A percentile compares a stretch with the other conserved stretches of the same genome.
Conservation (phyloP, 1,140 invertebrate species). For the Venturia canescens region DNA sequence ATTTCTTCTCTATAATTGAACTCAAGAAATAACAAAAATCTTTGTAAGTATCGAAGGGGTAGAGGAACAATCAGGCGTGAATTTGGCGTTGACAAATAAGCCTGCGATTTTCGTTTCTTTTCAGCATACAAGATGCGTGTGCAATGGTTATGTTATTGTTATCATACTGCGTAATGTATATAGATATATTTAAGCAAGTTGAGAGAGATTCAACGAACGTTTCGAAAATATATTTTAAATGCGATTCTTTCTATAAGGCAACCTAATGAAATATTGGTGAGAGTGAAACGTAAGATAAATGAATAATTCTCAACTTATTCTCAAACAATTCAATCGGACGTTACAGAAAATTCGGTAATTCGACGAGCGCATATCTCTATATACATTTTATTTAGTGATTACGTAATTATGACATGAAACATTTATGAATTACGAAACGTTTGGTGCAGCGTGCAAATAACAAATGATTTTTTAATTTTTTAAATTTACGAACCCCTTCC, state of each 20-base stretch:
- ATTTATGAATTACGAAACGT: constrained; percentile 76
- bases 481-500: constrained; percentile 59
- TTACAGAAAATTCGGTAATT: neutral
- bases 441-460: constrained; percentile 75
- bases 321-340: neutral
- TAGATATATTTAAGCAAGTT: neutral
- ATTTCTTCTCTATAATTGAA: constrained; percentile 10
- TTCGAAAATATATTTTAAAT: too few species aligned
- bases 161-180: neutral
- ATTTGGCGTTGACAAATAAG: constrained; percentile 59
- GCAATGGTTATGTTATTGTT: constrained; percentile 40
- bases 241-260: too few species aligned
- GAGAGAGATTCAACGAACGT: too few species aligned
- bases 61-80: constrained; percentile 43
- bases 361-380: constrained; percentile 29
- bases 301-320: neutral
- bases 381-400: constrained; percentile 56
- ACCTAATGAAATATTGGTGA: too few species aligned
- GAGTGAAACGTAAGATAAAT: too few species aligned
- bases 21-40: too few species aligned
- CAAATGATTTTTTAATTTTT: constrained; percentile 65
- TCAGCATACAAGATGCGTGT: constrained; percentile 69
- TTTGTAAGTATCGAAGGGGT: constrained; percentile 34
- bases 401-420: constrained; percentile 74
- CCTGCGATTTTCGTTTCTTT: constrained; percentile 59